Conservation (phyloP, 1,140 invertebrate species). For the Xylocopa sonorina region DNA sequence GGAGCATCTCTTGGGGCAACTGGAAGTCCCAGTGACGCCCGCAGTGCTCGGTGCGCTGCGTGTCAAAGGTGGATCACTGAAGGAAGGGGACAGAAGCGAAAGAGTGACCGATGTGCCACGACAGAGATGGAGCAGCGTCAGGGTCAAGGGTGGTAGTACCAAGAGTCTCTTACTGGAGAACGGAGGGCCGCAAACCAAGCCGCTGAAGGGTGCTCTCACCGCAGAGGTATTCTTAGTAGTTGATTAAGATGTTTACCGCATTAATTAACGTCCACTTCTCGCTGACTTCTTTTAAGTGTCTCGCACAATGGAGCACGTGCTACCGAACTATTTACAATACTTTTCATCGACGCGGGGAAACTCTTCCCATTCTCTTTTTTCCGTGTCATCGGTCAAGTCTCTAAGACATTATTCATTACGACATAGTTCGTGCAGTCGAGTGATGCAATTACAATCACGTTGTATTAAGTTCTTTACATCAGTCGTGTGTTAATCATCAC, state of each 20-base stretch:
- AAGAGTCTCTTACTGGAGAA: conserved; percentile 80
- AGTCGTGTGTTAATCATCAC: background rate
- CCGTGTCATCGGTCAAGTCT: background rate
- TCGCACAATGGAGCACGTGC: background rate
- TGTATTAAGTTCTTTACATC: too few relatives aligned
- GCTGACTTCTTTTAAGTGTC: background rate
- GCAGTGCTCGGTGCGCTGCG: conserved; percentile 67
- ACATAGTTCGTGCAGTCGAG: too few relatives aligned
- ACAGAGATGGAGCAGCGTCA: conserved; percentile 80
- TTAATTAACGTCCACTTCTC: conserved; percentile 33
- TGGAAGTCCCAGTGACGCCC: conserved; percentile 68
- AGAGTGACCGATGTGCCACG: conserved; percentile 67
- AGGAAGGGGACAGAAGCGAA: conserved; percentile 71
- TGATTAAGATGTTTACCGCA: conserved; percentile 49
- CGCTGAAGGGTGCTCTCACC: conserved; percentile 71
- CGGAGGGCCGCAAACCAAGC: conserved; percentile 73
- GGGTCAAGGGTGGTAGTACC: conserved; percentile 78
- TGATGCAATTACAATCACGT: too few relatives aligned
- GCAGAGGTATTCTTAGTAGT: conserved; percentile 76
- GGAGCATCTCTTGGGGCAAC: conserved; percentile 79
- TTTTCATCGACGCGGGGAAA: background rate
- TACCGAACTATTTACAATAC: background rate
- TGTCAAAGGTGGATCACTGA: conserved; percentile 74
- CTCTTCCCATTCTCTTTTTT: background rate
- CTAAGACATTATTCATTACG: too few relatives aligned